Evolutionary conservation across 2,888 invertebrate genomes (phyloP), one percentile per base, ranked within the genome.

Genomic region (Mycalesis mineus): DNA sequence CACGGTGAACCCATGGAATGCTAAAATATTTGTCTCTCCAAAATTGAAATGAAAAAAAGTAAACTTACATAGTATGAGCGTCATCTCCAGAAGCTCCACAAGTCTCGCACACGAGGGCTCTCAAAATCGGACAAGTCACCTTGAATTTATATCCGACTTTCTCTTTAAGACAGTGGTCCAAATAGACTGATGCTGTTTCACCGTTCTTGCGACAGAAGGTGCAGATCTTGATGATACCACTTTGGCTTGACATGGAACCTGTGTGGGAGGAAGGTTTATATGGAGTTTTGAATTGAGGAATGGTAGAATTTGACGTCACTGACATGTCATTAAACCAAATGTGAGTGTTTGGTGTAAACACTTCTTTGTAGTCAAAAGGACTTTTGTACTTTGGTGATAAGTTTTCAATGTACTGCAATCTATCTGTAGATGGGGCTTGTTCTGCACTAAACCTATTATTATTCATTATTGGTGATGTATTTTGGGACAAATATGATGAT

Each of bases 51-150:
- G 3, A 33, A 33, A 36, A 22, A 36, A 36, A 17, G 7, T 2
- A 9, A 36, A 85, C 88, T 85, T 77, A 89, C 88, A 85, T 81
- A 8, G 89, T 89, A 69, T 89, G 89, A 14, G 89, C 88, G 55
- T 82, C 63, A 51, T 89, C 88, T 0, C 89, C 88, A 0, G 80
- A 71, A 1, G 70, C 80, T 0, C 84, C 82, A 58, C 89, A 89
- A 0, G 74, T 74, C 0, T 77, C 66, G 44, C 89, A 89, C 0
- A 84, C 74, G 62, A 83, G 85, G 0, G 80, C 80, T 42, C 88
- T 69, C 60, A 89, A 62, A 22, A 89, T 87, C 0, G 89, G 89
- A 47, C 89, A 89, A 0, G 82, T 79, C 0, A 89, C 88, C 17
- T 85, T 62, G 57, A 71, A 72, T 52, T 68, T 73, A 33, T 70